Evolutionary conservation across 2,888 invertebrate species (phyloP), one percentile per base, ranked within the genome.

Genomic region (Ditula angustiorana): DNA sequence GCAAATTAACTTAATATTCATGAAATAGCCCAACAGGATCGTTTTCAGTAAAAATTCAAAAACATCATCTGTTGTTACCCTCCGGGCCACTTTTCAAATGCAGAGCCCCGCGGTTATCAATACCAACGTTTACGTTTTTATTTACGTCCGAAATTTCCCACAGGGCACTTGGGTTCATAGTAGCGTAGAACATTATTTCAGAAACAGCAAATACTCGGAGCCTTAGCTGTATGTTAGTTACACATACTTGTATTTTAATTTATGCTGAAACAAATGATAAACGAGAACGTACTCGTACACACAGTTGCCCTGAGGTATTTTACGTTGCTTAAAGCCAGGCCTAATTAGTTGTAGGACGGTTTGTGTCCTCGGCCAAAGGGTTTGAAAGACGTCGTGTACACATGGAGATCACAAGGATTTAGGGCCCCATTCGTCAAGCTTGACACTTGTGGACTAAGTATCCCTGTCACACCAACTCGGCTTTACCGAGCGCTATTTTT

Each of bases 41-140:
- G 28, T 41, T 33, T 33, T 13, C 24, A 24, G 33, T 47, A 35
- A 33, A n/a, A 16, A 24, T 55, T 41, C 41, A 19, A 30, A 44
- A 49, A 33, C 35, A 16, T 30, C 28, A 49, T 50, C 41, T 52
- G 28, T 28, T 23, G 41, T 44, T 23, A 41, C 41, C 41, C 60
- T 4, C 28, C 30, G 26, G 50, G 28, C 41, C 23, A 52, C 41
- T 60, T 52, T 52, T 60, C 60, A 50, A 60, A 60, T 52, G 50
- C 30, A 52, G 44, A 52, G 26, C 41, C 47, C 23, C 21, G 41
- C 23, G 28, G 60, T 52, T 60, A 60, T 52, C 50, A 52, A 60
- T 60, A 41, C 11, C 50, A 41, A 26, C 47, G 30, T 52, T 41
- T 30, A 37, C 60, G 30, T 52, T 60, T 60, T 60, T 52, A 60